A percentile compares a stretch with the other conserved stretches of the same genome.
These are phyloP conservation scores for Nilaparvata lugens DNA, from an alignment of 1,140 invertebrate genomes.

Conservation along the genomic window DNA sequence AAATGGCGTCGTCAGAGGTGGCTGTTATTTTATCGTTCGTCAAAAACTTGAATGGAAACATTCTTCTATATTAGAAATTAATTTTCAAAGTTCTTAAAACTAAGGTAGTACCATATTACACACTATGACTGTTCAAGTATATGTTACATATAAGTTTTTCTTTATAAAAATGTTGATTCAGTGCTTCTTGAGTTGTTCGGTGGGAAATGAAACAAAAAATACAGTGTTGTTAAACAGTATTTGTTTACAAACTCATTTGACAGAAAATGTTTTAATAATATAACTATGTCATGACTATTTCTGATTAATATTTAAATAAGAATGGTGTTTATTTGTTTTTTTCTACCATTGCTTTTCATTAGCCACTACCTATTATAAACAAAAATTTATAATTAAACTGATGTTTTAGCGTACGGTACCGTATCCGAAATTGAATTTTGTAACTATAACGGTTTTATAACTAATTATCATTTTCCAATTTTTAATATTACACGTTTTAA, in stretches of 20 bases:
- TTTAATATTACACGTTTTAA: no score
- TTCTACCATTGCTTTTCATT: no score
- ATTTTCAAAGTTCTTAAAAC: conserved; percentile 6
- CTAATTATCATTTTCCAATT: no score
- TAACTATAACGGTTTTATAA: not conserved
- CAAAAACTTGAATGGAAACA: conserved; percentile 26
- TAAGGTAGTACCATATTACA: not conserved
- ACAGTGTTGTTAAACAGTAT: not conserved
- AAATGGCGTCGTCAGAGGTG: conserved; percentile 29
- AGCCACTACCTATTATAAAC: no score
- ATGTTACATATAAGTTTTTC: no score
- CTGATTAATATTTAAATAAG: no score
- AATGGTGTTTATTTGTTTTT: no score
- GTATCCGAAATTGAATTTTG: no score
- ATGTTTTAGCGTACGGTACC: no score
- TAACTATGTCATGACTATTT: no score
- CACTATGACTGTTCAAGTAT: no score
- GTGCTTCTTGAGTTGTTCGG: not conserved
- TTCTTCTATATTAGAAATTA: conserved; percentile 3
- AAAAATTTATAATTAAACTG: no score
- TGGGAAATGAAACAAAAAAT: not conserved
- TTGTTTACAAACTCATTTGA: not conserved
- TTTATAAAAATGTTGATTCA: not conserved
- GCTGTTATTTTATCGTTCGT: conserved; percentile 13
- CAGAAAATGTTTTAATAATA: not conserved